Evolutionary conservation across 1,140 invertebrate genomes (phyloP).

Genomic region (Leptinotarsa defecta): DNA sequence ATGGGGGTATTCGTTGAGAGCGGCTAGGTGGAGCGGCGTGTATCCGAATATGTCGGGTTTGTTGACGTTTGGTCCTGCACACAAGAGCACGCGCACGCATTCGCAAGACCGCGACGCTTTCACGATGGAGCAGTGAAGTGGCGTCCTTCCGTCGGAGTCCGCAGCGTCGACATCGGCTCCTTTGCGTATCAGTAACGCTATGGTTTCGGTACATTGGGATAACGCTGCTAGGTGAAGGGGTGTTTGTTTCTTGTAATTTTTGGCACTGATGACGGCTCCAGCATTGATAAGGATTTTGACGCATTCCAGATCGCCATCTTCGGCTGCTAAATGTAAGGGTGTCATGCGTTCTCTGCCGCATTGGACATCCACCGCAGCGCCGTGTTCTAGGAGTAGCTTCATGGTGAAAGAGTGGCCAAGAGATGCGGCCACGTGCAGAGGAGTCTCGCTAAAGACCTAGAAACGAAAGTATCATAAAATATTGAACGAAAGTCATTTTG

Average conservation of each 20-base stretch:
- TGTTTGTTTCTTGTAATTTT: constrained; percentile 75
- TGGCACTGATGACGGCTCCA: constrained; percentile 69
- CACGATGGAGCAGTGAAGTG: constrained; percentile 79
- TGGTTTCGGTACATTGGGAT: constrained; percentile 73
- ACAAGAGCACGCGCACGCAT: constrained; percentile 67
- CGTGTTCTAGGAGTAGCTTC: constrained; percentile 69
- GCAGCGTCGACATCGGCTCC: constrained; percentile 66
- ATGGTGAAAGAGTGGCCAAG: constrained; percentile 71
- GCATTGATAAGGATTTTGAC: constrained; percentile 71
- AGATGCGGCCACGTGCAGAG: constrained; percentile 79
- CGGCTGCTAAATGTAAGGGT: constrained; percentile 80
- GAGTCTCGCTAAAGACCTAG: constrained; percentile 79
- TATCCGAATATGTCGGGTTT: constrained; percentile 78
- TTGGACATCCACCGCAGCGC: constrained; percentile 76
- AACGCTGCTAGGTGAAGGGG: constrained; percentile 78
- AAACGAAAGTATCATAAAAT: neutral
- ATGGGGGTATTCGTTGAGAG: constrained; percentile 78
- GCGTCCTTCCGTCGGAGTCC: constrained; percentile 73
- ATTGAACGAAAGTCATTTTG: too few species aligned
- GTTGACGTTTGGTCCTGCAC: constrained; percentile 76
- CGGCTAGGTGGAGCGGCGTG: constrained; percentile 80
- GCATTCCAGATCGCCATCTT: constrained; percentile 77
- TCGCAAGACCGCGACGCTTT: constrained; percentile 74
- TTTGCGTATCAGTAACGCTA: constrained; percentile 68
- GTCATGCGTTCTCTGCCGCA: constrained; percentile 70